Evolutionary conservation across 1,140 invertebrate species (phyloP).

Genomic region (Prorops nasuta): DNA sequence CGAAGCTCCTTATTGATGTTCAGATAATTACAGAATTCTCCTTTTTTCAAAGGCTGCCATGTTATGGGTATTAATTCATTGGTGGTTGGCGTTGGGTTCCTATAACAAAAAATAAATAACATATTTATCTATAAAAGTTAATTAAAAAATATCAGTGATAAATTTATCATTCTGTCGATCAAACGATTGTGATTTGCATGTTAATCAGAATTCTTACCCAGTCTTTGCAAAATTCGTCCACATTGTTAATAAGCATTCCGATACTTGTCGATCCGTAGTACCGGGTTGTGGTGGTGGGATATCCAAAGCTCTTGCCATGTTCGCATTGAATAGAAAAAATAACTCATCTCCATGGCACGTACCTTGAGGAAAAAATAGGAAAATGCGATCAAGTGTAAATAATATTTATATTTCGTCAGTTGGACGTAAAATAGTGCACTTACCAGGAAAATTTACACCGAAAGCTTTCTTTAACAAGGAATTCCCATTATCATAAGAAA

Average conservation of each 20-base stretch:
- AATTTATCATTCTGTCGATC: not conserved
- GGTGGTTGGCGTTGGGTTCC: conserved; percentile 22
- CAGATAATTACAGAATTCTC: conserved; percentile 16
- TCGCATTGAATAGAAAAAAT: conserved; percentile 29
- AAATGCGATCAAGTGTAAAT: no score
- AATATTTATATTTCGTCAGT: no score
- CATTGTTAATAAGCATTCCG: conserved; percentile 32
- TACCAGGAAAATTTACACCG: conserved; percentile 1
- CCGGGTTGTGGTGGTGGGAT: not conserved
- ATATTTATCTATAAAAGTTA: not conserved
- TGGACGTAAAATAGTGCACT: no score
- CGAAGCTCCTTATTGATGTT: conserved; percentile 16
- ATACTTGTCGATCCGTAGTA: conserved; percentile 16
- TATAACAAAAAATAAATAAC: conserved; percentile 2
- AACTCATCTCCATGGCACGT: conserved; percentile 35
- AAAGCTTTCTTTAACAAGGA: conserved; percentile 8
- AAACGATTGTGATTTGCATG: not conserved
- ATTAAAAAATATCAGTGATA: not conserved
- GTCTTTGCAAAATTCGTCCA: conserved; percentile 34
- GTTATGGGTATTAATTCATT: conserved; percentile 10
- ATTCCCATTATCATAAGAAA: conserved; percentile 40
- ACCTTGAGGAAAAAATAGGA: no score
- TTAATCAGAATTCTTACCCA: conserved; percentile 16
- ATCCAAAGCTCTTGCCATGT: conserved; percentile 2
- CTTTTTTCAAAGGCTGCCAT: conserved; percentile 22